Percentiles rank a stretch among this genome's conserved stretches.
Evolutionary conservation across 1,140 invertebrate species (phyloP).

Genomic region (Lerema accius): DNA sequence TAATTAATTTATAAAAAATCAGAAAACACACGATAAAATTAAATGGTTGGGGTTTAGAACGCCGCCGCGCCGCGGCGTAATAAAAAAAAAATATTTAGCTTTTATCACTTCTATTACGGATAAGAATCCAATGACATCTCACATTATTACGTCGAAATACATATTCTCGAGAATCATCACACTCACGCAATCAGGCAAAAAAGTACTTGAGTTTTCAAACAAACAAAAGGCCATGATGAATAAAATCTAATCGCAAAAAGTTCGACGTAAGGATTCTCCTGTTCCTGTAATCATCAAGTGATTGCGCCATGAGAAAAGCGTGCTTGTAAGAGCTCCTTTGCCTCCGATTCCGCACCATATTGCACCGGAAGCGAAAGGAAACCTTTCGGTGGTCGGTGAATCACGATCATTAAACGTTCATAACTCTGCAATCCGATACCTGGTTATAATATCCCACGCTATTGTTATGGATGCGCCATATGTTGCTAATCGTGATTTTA

Average conservation of each 20-base stretch:
- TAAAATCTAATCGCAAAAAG: conserved; percentile 28
- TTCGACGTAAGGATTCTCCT: conserved; percentile 59
- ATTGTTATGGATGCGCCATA: conserved; percentile 23
- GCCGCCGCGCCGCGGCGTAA: too few species aligned
- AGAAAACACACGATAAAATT: too few species aligned
- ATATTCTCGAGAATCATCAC: too few species aligned
- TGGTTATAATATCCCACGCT: conserved; percentile 21
- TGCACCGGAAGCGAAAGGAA: conserved; percentile 66
- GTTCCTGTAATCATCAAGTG: conserved; percentile 58
- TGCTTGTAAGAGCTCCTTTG: conserved; percentile 69
- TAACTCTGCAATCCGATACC: conserved; percentile 49
- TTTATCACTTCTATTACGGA: too few species aligned
- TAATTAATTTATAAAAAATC: too few species aligned
- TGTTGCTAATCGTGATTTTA: conserved; percentile 24
- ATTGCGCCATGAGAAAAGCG: conserved; percentile 62
- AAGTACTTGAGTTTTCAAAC: too few species aligned
- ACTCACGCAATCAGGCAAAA: too few species aligned
- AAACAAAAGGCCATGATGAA: not conserved
- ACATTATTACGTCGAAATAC: too few species aligned
- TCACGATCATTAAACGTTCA: conserved; percentile 59
- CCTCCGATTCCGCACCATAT: conserved; percentile 69
- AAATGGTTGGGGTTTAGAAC: too few species aligned
- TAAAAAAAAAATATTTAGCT: too few species aligned
- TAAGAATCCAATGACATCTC: too few species aligned
- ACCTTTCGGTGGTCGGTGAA: conserved; percentile 55